These are phyloP conservation scores for Hermaeophaga mercurialis DNA, from an alignment of 2,888 invertebrate species.

Conservation along the genomic window DNA sequence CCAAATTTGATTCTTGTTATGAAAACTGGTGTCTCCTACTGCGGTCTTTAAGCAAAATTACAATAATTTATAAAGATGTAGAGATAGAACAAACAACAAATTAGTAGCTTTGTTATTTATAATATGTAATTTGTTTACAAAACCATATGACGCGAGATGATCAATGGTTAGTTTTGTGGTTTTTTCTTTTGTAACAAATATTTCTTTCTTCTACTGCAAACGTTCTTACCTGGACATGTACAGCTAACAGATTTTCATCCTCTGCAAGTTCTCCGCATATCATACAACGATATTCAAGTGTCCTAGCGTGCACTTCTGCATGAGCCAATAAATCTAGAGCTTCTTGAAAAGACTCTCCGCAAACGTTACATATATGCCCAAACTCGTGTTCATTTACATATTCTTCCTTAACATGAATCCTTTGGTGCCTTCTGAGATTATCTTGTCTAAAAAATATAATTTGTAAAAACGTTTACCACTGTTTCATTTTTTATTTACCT, in stretches of 20 bases:
- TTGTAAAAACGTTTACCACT: too few relatives aligned
- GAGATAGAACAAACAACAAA: too few relatives aligned
- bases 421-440: conserved; percentile 70
- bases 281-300: conserved; percentile 64
- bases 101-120: too few relatives aligned
- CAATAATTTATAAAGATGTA: too few relatives aligned
- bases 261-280: conserved; percentile 68
- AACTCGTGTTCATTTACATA: conserved; percentile 57
- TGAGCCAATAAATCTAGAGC: conserved; percentile 78
- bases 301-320: conserved; percentile 76
- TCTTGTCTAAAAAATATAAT: conserved; percentile 63
- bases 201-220: too few relatives aligned
- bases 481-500: conserved; percentile 59
- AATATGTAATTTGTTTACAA: too few relatives aligned
- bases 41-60: too few relatives aligned
- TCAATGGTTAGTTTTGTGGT: too few relatives aligned
- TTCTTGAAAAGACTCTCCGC: conserved; percentile 78
- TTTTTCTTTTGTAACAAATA: too few relatives aligned
- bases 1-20: too few relatives aligned
- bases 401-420: conserved; percentile 56
- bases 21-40: too few relatives aligned
- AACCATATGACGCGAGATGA: too few relatives aligned
- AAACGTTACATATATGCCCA: conserved; percentile 77
- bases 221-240: conserved; percentile 61
- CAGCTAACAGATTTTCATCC: conserved; percentile 67